Conservation (phyloP, 2,113 vertebrate genomes). For the Tichodroma muraria region DNA sequence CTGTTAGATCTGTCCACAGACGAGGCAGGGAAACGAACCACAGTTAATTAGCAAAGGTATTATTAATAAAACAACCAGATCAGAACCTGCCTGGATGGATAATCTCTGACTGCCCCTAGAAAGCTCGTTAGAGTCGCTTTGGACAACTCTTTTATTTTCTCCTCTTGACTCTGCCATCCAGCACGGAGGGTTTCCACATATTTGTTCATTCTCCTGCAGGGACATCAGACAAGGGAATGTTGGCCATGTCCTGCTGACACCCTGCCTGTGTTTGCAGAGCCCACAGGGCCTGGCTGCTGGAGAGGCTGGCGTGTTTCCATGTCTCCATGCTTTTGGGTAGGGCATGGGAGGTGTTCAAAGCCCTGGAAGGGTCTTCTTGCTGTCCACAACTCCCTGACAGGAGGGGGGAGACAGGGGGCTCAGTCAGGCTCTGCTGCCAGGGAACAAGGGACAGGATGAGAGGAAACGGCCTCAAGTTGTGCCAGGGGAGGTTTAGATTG, state of each 20-base stretch:
- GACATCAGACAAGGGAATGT: neutral
- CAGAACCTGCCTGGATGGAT: neutral
- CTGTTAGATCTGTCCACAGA: neutral
- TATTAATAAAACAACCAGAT: neutral
- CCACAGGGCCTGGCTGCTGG: neutral
- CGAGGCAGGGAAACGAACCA: neutral
- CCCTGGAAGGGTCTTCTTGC: neutral
- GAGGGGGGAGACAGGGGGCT: too few relatives aligned
- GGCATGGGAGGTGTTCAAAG: neutral
- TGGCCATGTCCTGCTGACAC: neutral
- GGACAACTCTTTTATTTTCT: neutral
- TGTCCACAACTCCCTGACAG: neutral
- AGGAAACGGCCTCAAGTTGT: fast-evolving
- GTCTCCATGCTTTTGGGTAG: fast-evolving
- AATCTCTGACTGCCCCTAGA: neutral
- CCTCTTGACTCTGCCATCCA: neutral
- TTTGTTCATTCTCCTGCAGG: neutral
- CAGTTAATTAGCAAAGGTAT: conserved; percentile 22
- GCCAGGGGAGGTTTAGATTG: neutral
- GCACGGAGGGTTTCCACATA: neutral
- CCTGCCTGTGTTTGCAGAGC: neutral
- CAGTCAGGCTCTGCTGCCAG: neutral
- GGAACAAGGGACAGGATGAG: neutral
- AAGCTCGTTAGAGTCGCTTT: neutral
- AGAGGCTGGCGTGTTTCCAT: neutral